Base-by-base conservation (phyloP, 2,113 vertebrate genomes). In the Rutilus rutilus region DNA sequence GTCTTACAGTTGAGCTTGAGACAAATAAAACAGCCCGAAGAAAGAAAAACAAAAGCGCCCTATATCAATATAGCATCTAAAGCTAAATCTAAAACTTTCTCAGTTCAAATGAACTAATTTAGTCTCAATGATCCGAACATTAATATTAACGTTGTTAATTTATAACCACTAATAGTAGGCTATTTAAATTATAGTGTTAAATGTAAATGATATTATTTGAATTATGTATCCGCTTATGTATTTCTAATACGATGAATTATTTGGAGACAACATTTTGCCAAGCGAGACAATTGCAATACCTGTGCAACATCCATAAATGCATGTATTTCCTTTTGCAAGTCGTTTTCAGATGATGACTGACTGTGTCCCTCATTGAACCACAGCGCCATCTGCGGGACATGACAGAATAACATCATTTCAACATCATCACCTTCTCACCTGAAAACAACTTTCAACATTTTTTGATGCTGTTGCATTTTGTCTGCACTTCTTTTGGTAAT, bases 361-460 rank as follows among this genome's bases (percentile, higher is more conserved):
- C 23, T 0, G 74, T 33, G 65, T 7, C 3, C 5, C 73, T 78
- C 33, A 11, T 67, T 71, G 6, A n/a, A 23, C 47, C 65, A 59
- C 52, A 77, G 85, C 11, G 85, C 85, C 85, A 76, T 59, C 87
- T 86, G 52, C 59, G 71, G 87, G 47, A 45, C 52, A n/a, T 17
- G 5, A 39, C 5, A 42, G 42, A 42, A 42, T 3, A 69, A 52
- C 5, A 12, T 23, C 62, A 67, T 19, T 52, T 52, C 52, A 42
- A 45, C 33, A 42, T 9, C 8, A n/a, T 65, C 60, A 47, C 25
- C 78, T 65, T 14, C 10, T 69, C 64, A 83, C 19, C 45, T 82
- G 64, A 73, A 57, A 83, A 57, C 65, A 57, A 57, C 81, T 83
- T 57, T 4, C 12, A 52, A 73, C 21, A n/a, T 83, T 82, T 57